A percentile compares a stretch with the other conserved stretches of the same genome.
Evolutionary conservation across 2,888 invertebrate species (phyloP).

Genomic region (Cerastis rubricosa): DNA sequence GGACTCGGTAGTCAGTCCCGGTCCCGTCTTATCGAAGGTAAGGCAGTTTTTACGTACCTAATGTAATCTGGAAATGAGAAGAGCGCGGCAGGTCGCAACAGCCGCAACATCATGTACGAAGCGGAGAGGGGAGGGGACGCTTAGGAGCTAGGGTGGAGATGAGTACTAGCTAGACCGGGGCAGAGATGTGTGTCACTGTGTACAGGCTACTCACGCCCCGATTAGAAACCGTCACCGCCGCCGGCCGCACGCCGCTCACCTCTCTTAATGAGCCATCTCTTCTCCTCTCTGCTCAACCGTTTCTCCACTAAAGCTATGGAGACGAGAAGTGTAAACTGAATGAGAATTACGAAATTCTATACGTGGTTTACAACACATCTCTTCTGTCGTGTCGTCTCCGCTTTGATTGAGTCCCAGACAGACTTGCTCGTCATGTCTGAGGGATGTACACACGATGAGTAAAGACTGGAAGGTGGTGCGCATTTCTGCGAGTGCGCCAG

Average conservation of each 20-base stretch:
- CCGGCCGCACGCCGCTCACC: not conserved
- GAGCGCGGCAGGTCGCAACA: not conserved
- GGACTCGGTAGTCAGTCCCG: no score
- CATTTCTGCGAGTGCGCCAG: not conserved
- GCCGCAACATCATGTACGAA: not conserved
- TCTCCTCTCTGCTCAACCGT: not conserved
- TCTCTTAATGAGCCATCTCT: not conserved
- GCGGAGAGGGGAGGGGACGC: not conserved
- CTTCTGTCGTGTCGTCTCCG: not conserved
- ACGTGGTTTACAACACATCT: not conserved
- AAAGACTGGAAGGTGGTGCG: not conserved
- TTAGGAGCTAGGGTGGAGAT: not conserved
- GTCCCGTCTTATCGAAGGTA: no score
- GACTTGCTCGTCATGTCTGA: no score
- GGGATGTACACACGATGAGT: not conserved
- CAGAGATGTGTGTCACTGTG: not conserved
- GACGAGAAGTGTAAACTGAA: not conserved
- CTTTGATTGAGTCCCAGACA: not conserved
- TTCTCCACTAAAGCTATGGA: not conserved
- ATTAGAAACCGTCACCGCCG: not conserved
- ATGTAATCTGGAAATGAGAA: conserved; percentile 1
- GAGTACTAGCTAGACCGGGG: not conserved
- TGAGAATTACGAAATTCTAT: no score
- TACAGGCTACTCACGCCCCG: not conserved
- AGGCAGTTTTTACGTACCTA: no score